These are phyloP conservation scores for Meles meles DNA, from an alignment of 2,113 vertebrate species.

Conservation along the genomic window DNA sequence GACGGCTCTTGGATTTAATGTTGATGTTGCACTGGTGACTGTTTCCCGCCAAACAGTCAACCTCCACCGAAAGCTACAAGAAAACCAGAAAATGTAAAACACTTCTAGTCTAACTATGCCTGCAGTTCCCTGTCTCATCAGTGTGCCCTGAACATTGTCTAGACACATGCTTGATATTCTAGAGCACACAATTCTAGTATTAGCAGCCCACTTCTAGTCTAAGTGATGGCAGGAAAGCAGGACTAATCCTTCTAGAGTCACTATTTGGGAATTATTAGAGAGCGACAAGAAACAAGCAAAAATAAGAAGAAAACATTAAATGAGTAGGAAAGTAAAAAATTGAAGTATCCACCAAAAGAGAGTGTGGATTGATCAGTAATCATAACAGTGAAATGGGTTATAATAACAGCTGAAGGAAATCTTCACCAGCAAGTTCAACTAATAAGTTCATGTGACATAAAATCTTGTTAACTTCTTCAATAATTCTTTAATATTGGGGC, in stretches of 20 bases:
- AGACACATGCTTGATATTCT: conserved; percentile 45
- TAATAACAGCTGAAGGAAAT: not conserved
- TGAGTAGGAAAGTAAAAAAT: not conserved
- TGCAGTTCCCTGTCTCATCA: conserved; percentile 67
- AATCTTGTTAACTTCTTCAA: not conserved
- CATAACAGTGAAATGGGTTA: not conserved
- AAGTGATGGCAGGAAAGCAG: not conserved
- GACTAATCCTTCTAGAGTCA: not conserved
- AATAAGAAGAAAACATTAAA: not conserved
- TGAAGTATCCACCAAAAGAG: not conserved
- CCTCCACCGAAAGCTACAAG: not conserved
- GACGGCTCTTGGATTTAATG: not conserved
- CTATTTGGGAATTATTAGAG: not conserved
- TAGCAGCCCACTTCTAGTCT: not conserved
- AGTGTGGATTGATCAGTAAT: not conserved
- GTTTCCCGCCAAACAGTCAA: not conserved
- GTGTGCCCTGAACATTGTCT: conserved; percentile 60
- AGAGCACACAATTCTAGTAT: conserved; percentile 18
- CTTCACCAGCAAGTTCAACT: not conserved
- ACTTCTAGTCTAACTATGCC: conserved; percentile 23
- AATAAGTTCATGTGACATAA: not conserved
- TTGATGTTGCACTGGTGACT: conserved; percentile 1
- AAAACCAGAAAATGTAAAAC: conserved; percentile 39
- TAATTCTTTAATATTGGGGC: not conserved
- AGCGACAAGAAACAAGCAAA: not conserved